Evolutionary conservation across 2,888 invertebrate genomes (phyloP).

Genomic region (Melikaiella ostensackeni): DNA sequence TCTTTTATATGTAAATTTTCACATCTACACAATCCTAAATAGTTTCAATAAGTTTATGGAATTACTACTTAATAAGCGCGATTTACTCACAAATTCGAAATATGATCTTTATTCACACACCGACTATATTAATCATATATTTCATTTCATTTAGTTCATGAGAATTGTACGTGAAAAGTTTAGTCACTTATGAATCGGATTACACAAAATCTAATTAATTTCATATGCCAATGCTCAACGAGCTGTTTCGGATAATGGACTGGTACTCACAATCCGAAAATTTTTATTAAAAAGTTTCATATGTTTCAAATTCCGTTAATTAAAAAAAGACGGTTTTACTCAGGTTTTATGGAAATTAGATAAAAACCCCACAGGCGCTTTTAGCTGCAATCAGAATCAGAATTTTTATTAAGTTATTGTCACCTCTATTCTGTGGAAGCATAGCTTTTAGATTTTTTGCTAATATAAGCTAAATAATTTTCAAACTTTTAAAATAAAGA

Average conservation of each 20-base stretch:
- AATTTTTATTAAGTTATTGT: constrained; percentile 12
- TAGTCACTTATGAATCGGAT: background rate
- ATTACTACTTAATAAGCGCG: background rate
- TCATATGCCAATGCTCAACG: background rate
- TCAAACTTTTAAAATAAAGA: background rate
- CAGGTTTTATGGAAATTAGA: constrained; percentile 18
- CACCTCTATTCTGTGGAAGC: constrained; percentile 1
- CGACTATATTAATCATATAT: background rate
- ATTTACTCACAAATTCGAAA: no score
- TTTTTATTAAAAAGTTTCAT: background rate
- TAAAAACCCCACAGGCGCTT: background rate
- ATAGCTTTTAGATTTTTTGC: background rate
- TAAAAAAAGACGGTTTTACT: background rate
- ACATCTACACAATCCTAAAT: background rate
- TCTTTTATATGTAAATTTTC: background rate
- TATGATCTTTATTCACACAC: background rate
- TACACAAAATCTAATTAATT: background rate
- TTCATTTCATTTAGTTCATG: background rate
- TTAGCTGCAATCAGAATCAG: constrained; percentile 9
- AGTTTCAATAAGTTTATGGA: background rate
- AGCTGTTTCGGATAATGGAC: background rate
- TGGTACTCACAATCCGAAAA: background rate
- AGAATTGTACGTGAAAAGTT: background rate
- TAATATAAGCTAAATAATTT: background rate
- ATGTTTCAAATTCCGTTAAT: background rate